Percentiles rank a stretch among this genome's conserved stretches.
These are phyloP conservation scores for Drosophila merina DNA, from an alignment of 2,888 invertebrate genomes.

Conservation along the genomic window DNA sequence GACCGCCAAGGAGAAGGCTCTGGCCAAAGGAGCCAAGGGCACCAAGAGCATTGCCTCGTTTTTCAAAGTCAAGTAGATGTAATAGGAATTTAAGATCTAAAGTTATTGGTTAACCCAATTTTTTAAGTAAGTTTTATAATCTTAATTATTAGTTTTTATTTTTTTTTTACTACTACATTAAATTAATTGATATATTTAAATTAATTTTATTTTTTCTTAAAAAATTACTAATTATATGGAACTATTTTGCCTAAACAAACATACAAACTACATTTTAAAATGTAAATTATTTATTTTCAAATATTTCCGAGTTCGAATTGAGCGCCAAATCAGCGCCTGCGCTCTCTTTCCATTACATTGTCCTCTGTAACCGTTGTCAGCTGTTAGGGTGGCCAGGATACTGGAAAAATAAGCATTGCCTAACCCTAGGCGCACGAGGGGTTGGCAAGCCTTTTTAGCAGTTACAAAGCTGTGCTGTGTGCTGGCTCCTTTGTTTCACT, in stretches of 20 bases:
- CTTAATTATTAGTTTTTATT: neutral
- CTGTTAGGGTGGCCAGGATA: slow-evolving; percentile 30
- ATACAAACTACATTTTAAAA: too few relatives aligned
- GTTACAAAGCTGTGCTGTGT: slow-evolving; percentile 12
- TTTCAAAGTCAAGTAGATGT: slow-evolving; percentile 85
- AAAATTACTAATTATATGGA: neutral
- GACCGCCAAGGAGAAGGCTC: slow-evolving; percentile 89
- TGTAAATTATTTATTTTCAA: too few relatives aligned
- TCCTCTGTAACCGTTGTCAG: neutral
- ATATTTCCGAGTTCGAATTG: slow-evolving; percentile 5
- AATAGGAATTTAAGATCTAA: neutral
- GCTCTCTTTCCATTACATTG: neutral
- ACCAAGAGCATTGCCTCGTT: slow-evolving; percentile 92
- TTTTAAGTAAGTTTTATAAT: neutral
- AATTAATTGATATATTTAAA: neutral
- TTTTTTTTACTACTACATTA: neutral
- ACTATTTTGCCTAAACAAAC: neutral
- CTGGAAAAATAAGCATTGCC: slow-evolving; percentile 1
- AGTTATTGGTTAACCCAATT: neutral
- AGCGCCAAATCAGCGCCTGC: slow-evolving; percentile 14
- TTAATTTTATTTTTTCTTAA: neutral
- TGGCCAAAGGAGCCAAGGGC: slow-evolving; percentile 89
- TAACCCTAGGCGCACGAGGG: slow-evolving; percentile 1
- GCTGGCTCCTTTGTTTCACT: slow-evolving; percentile 27
- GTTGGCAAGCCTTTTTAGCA: slow-evolving; percentile 12